These are phyloP conservation scores for Craterocephalus amniculus DNA, from an alignment of 2,797 vertebrate genomes.

Conservation along the genomic window DNA sequence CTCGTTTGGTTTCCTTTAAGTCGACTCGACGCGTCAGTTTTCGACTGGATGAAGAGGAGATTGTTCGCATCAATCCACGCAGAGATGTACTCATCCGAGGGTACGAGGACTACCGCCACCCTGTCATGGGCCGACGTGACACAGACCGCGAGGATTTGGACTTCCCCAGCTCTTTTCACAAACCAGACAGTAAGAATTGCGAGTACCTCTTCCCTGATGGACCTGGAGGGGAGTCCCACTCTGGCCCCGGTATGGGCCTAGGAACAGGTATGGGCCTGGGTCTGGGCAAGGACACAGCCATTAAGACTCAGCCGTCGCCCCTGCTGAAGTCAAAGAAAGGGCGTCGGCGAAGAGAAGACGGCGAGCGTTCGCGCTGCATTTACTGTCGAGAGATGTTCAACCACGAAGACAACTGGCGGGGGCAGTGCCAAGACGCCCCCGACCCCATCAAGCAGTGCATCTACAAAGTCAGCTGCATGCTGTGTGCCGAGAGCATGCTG, in stretches of 20 bases:
- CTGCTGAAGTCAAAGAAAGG: constrained; percentile 92
- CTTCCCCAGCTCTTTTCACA: constrained; percentile 88
- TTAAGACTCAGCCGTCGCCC: constrained; percentile 90
- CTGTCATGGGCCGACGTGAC: constrained; percentile 95
- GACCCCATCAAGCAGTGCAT: constrained; percentile 98
- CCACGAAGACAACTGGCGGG: constrained; percentile 96
- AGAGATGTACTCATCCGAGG: constrained; percentile 95
- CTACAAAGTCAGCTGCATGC: constrained; percentile 99
- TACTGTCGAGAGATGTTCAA: constrained; percentile 99
- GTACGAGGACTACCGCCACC: constrained; percentile 98
- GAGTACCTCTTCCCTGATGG: constrained; percentile 92
- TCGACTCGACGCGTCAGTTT: constrained; percentile 94
- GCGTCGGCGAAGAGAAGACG: constrained; percentile 94
- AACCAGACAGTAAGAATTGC: constrained; percentile 94
- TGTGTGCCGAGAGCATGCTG: constrained; percentile 99
- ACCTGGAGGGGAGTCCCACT: constrained; percentile 85
- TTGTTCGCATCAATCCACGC: constrained; percentile 96
- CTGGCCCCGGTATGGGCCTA: constrained; percentile 69
- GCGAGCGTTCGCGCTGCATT: constrained; percentile 96
- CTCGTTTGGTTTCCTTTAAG: constrained; percentile 80
- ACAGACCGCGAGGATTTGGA: constrained; percentile 90
- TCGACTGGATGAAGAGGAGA: constrained; percentile 95
- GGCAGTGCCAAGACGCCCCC: constrained; percentile 96
- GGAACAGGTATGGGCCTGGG: constrained; percentile 72
- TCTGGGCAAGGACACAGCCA: constrained; percentile 86